phyloP scores from a whole-genome alignment of 2,797 vertebrate species.

The Bothrops alternatus region DNA sequence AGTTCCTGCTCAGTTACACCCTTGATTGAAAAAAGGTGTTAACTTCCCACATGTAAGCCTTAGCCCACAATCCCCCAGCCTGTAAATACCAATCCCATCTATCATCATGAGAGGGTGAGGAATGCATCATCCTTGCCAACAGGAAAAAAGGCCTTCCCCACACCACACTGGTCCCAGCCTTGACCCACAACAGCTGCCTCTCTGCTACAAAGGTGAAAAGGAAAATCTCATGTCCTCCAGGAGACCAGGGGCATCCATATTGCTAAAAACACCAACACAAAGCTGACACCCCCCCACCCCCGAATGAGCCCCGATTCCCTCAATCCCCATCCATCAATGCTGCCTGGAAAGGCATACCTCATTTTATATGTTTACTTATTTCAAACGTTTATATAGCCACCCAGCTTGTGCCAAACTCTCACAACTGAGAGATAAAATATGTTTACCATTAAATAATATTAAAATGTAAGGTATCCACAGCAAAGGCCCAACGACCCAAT shows the following conservation, averaged over 20 bases:
- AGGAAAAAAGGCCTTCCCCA: constrained; percentile 19
- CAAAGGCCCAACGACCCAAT: too few species aligned
- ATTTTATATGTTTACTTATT: background rate
- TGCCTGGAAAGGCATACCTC: background rate
- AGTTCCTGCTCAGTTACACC: background rate
- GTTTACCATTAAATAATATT: background rate
- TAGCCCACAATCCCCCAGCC: constrained; percentile 12
- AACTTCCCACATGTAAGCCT: background rate
- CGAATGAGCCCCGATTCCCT: background rate
- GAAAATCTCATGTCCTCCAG: background rate
- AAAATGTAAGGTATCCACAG: background rate
- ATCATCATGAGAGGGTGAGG: constrained; percentile 38
- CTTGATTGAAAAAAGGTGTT: background rate
- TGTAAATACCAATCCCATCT: constrained; percentile 38
- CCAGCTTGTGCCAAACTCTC: background rate
- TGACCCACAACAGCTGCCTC: background rate
- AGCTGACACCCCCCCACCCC: too few species aligned
- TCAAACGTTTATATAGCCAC: background rate
- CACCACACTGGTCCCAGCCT: background rate
- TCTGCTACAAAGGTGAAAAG: background rate
- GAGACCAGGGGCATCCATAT: background rate
- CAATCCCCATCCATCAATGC: too few species aligned
- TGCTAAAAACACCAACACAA: background rate
- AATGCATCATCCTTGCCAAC: constrained; percentile 6
- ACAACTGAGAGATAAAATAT: background rate